Percentiles rank a stretch among this genome's conserved stretches.
phyloP scores from a whole-genome alignment of 2,888 invertebrate genomes.

The Ochropleura plecta region DNA sequence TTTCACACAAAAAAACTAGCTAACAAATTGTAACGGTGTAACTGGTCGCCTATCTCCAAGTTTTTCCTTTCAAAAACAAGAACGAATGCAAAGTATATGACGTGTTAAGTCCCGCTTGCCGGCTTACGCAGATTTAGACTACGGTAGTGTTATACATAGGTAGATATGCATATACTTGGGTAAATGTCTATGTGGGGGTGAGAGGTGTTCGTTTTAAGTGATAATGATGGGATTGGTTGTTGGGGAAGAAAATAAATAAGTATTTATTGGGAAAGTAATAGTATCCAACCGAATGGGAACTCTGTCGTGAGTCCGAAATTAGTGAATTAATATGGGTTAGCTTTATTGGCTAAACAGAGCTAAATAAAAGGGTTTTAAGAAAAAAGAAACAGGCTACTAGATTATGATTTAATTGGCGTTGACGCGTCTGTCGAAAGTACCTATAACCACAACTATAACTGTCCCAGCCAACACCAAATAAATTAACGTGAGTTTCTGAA shows the following conservation, averaged over 20 bases:
- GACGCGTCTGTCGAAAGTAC: neutral
- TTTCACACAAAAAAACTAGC: neutral
- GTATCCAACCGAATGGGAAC: neutral
- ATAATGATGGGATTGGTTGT: slow-evolving; percentile 1
- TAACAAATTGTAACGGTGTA: slow-evolving; percentile 43
- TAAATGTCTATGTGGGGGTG: neutral
- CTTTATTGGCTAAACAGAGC: neutral
- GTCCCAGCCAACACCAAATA: neutral
- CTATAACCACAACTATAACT: neutral
- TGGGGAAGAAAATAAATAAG: neutral
- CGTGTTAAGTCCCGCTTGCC: slow-evolving; percentile 56
- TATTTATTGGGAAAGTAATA: neutral
- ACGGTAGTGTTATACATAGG: neutral
- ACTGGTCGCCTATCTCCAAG: slow-evolving; percentile 48
- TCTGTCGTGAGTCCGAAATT: neutral
- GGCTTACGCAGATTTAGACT: slow-evolving; percentile 60
- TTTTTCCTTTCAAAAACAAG: slow-evolving; percentile 62
- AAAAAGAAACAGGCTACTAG: neutral
- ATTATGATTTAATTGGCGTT: neutral
- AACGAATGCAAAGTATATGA: slow-evolving; percentile 65
- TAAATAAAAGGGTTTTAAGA: neutral
- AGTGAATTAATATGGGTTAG: neutral
- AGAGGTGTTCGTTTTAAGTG: neutral
- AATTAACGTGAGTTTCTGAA: neutral
- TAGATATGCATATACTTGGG: neutral